Base-by-base conservation (phyloP, 1,140 invertebrate species). In the Ips typographus region DNA sequence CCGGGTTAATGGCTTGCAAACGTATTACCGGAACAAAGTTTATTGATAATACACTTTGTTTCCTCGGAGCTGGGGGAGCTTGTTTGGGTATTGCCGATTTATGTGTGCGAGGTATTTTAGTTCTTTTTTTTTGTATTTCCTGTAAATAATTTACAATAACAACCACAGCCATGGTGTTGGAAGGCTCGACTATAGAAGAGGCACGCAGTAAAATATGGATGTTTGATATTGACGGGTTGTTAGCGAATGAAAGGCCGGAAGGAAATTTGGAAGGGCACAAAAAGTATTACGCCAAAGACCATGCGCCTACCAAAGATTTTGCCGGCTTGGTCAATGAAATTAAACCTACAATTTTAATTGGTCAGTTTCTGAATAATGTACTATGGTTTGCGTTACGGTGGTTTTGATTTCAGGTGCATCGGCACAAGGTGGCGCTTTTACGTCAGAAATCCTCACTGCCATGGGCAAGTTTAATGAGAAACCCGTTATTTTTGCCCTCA, bases 401-500 rank as follows among this genome's bases (percentile, higher is more conserved):
- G 22, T 22, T 22, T 59, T 59, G 37, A 38, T 74, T 83, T 44
- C 77, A 91, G 94, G 93, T 73, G 95, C 92, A 69, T 93, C 94
- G n/a, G 94, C 94, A 0, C 89, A 90, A 52, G 86, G 88, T 5
- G 93, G 94, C 39, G 91, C 94, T 1, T 98, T 98, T 77, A 98
- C 92, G 0, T 85, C 90, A 7, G 89, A 91, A 74, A 88, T 98
- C 47, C 82, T 98, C 49, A 83, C 88, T 77, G 88, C 90, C 71
- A 97, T 98, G 95, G 92, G 89, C 0, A 83, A 86, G 64, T 91
- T 92, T 78, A 95, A 94, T 73, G 87, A 96, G 41, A 85, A 89
- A 61, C 96, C 96, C 0, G 88, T 98, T 64, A 91, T 98, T 60
- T 98, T 98, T 81, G 95, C 96, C 22, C 83, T 98, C 3, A 98